Evolutionary conservation across 2,797 vertebrate species (phyloP).

Genomic region (Poecilia picta): DNA sequence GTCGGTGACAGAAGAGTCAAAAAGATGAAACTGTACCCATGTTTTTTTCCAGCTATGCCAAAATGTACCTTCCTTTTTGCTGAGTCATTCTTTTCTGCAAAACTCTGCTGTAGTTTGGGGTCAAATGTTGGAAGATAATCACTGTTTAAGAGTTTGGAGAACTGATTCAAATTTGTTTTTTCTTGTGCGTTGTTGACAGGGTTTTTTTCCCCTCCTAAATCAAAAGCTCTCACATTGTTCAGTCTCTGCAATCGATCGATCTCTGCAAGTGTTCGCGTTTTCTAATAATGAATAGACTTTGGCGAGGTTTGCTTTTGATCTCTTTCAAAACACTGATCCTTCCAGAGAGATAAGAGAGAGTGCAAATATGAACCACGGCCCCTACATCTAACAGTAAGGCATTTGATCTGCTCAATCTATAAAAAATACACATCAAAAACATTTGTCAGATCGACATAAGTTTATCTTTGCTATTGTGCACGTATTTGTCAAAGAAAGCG

Average conservation of each 20-base stretch:
- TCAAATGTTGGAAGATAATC: neutral
- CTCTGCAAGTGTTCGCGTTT: neutral
- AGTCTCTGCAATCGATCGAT: neutral
- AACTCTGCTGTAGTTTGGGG: neutral
- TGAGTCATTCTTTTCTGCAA: neutral
- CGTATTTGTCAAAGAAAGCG: slow-evolving; percentile 19
- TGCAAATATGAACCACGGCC: slow-evolving; percentile 29
- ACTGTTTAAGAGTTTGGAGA: neutral
- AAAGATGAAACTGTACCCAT: neutral
- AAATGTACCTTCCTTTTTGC: neutral
- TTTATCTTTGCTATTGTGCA: slow-evolving; percentile 47
- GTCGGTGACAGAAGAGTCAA: neutral
- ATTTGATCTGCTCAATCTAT: slow-evolving; percentile 4
- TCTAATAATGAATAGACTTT: neutral
- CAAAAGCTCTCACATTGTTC: neutral
- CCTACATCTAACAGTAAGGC: slow-evolving; percentile 3
- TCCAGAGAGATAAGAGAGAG: slow-evolving; percentile 30
- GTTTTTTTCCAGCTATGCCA: neutral
- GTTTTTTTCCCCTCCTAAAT: neutral
- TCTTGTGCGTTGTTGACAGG: neutral
- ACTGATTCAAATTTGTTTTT: neutral
- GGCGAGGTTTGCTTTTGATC: slow-evolving; percentile 24
- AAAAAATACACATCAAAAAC: slow-evolving; percentile 31
- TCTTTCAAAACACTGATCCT: slow-evolving; percentile 11
- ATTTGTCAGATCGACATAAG: slow-evolving; percentile 38